A percentile compares a stretch with the other conserved stretches of the same genome.
phyloP scores from a whole-genome alignment of 2,113 vertebrate species.

The Pipa parva region DNA sequence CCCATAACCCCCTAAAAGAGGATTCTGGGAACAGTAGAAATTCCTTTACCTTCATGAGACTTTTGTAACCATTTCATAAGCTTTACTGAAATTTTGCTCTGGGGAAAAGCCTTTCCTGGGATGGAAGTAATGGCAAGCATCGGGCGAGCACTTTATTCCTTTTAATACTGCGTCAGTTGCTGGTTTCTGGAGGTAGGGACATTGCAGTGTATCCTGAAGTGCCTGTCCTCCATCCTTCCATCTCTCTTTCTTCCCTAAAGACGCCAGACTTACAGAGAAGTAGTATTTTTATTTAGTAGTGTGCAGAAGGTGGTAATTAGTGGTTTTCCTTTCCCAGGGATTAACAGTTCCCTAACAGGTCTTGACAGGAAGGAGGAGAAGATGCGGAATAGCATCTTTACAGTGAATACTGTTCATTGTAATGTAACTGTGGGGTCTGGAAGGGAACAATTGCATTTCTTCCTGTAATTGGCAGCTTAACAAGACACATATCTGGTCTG shows the following conservation, averaged over 20 bases:
- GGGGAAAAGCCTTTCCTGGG: too few relatives aligned
- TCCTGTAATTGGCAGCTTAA: conserved; percentile 13
- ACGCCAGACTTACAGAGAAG: conserved; percentile 12
- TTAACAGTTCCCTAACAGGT: conserved; percentile 42
- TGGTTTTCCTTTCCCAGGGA: conserved; percentile 36
- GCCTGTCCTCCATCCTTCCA: conserved; percentile 3
- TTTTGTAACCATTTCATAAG: too few relatives aligned
- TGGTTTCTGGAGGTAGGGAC: too few relatives aligned
- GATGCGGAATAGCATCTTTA: conserved; percentile 16
- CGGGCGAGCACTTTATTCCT: too few relatives aligned
- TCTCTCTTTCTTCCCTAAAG: conserved; percentile 21
- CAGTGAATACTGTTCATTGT: conserved; percentile 18
- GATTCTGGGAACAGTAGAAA: too few relatives aligned
- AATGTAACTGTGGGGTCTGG: conserved; percentile 27
- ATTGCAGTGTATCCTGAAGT: neutral
- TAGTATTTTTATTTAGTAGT: conserved; percentile 34
- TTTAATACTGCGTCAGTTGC: too few relatives aligned
- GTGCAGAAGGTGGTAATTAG: conserved; percentile 41
- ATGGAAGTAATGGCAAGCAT: too few relatives aligned
- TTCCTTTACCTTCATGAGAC: too few relatives aligned
- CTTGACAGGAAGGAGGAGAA: conserved; percentile 41
- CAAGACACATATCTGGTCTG: conserved; percentile 5
- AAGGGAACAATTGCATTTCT: neutral
- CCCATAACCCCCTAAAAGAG: too few relatives aligned
- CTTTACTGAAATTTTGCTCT: too few relatives aligned